A percentile compares a stretch with the other conserved stretches of the same genome.
These are phyloP conservation scores for Bubo blakistoni DNA, from an alignment of 2,113 vertebrate species.

Conservation along the genomic window DNA sequence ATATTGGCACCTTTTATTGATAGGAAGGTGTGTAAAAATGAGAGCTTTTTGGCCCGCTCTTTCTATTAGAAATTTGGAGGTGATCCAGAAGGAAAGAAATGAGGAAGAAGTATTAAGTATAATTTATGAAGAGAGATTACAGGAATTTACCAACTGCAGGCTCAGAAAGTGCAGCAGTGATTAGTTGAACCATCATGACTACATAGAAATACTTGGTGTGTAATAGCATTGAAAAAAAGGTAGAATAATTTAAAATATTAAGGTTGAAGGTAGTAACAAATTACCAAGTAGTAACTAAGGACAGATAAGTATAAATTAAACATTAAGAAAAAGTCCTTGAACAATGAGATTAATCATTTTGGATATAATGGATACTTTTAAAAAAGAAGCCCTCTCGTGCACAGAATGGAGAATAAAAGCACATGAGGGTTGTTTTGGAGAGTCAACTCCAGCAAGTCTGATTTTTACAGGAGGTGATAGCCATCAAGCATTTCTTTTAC, in stretches of 20 bases:
- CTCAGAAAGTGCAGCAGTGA: constrained; percentile 19
- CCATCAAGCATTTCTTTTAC: background rate
- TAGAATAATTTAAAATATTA: constrained; percentile 40
- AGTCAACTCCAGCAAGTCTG: background rate
- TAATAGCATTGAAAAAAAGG: background rate
- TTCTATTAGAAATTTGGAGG: constrained; percentile 45
- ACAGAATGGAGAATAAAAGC: background rate
- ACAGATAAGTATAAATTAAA: constrained; percentile 46
- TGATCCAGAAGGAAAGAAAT: constrained; percentile 30
- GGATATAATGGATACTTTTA: background rate
- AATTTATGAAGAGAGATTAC: constrained; percentile 63
- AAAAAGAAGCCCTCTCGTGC: background rate
- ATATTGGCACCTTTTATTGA: background rate
- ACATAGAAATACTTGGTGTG: background rate
- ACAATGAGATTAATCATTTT: constrained; percentile 39
- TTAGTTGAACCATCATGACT: constrained; percentile 18
- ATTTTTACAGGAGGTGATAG: background rate
- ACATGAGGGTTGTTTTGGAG: background rate
- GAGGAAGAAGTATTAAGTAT: constrained; percentile 3
- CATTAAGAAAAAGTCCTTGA: background rate
- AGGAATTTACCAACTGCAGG: constrained; percentile 42
- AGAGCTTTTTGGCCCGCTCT: background rate
- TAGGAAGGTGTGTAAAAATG: background rate
- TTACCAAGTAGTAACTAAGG: constrained; percentile 10
- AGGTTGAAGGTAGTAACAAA: constrained; percentile 27